Conservation (phyloP, 2,797 vertebrate genomes). For the Euphonia xanthogaster region DNA sequence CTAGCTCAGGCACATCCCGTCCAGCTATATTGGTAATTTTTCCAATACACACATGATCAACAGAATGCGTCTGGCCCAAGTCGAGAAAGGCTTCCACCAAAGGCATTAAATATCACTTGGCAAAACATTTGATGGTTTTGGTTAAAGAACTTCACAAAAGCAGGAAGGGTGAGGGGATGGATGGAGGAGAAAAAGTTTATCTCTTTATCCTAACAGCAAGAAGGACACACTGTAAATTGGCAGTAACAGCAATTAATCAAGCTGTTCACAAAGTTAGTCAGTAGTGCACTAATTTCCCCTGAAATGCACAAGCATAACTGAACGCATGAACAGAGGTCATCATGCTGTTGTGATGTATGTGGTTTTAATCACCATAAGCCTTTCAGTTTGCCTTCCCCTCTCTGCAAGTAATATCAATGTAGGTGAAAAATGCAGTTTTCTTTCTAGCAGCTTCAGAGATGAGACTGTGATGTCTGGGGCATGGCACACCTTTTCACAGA, state of each 20-base stretch:
- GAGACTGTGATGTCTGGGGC: neutral
- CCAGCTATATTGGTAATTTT: too few relatives aligned
- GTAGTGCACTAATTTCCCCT: neutral
- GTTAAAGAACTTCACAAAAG: slow-evolving; percentile 8
- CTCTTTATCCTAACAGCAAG: slow-evolving; percentile 19
- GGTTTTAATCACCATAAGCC: neutral
- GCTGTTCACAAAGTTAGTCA: neutral
- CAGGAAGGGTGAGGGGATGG: neutral
- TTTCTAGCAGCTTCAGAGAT: neutral
- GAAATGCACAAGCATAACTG: neutral
- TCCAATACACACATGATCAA: neutral
- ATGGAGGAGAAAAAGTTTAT: neutral
- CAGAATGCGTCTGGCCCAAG: neutral
- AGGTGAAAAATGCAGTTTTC: neutral
- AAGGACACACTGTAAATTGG: neutral
- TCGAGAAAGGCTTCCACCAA: neutral
- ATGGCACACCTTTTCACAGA: neutral
- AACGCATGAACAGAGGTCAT: neutral
- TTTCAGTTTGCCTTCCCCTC: neutral
- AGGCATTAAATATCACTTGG: slow-evolving; percentile 8
- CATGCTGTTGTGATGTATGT: neutral
- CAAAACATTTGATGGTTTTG: slow-evolving; percentile 29
- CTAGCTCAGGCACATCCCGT: too few relatives aligned
- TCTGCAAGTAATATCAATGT: neutral
- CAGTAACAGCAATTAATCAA: slow-evolving; percentile 4